phyloP scores from a whole-genome alignment of 2,888 invertebrate species.

The Apantesis nais region DNA sequence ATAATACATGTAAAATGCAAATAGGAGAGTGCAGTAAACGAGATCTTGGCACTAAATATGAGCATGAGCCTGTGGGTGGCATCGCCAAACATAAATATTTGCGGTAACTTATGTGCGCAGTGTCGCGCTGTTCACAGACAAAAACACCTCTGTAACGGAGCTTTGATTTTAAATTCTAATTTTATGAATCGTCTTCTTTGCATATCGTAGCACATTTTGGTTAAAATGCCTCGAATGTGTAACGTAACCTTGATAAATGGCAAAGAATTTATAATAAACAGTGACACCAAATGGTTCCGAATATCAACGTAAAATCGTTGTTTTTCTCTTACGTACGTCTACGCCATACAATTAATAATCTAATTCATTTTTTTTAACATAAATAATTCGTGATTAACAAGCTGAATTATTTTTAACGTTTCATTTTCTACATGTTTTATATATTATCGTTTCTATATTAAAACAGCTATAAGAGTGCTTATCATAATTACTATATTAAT shows the following conservation, averaged over 20 bases:
- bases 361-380: no score
- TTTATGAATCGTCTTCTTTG: slow-evolving; percentile 78
- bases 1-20: slow-evolving; percentile 67
- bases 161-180: slow-evolving; percentile 84
- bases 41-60: slow-evolving; percentile 72
- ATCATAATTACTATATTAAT: no score
- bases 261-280: background rate
- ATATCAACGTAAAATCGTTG: background rate
- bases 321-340: background rate
- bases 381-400: background rate
- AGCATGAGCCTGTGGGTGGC: slow-evolving; percentile 69
- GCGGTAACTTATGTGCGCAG: slow-evolving; percentile 71
- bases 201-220: slow-evolving; percentile 71
- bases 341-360: background rate
- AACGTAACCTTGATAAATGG: background rate
- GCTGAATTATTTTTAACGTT: background rate
- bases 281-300: background rate
- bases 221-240: slow-evolving; percentile 31
- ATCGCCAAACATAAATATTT: slow-evolving; percentile 74
- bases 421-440: background rate
- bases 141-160: slow-evolving; percentile 76
- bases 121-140: slow-evolving; percentile 66
- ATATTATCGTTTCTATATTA: no score
- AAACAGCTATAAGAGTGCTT: no score
- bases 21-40: slow-evolving; percentile 66